Evolutionary conservation across 2,888 invertebrate species (phyloP), one percentile per base, ranked within the genome.

Genomic region (Crocallis elinguaria): DNA sequence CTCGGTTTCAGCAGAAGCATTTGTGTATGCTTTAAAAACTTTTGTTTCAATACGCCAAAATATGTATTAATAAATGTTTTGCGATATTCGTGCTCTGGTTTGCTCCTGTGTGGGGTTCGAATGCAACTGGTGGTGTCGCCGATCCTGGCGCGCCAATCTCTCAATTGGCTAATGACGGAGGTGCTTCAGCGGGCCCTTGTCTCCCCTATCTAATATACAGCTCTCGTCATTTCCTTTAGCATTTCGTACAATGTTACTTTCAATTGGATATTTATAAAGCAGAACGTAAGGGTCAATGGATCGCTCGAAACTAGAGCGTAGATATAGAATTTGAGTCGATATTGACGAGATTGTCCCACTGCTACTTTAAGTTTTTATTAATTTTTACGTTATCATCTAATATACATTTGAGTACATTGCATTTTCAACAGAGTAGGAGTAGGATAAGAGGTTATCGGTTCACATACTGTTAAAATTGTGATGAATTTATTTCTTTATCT

Each of bases 101-200:
- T 71, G 75, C 58, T 73, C 74, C 69, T 72, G 69, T 54, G 72
- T 66, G 73, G 66, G 66, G 63, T 71, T 72, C 53, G 71, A 67
- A 60, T 72, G 76, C 77, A 78, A 83, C 83, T 84, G 79, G 60
- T 71, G 63, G 67, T 69, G 66, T 65, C 70, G 65, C 62, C 66
- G 73, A 74, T 77, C 77, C 77, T 75, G 78, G 66, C 76, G 73
- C 82, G 83, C 81, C 78, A 84, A 82, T 82, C 80, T 83, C 75
- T 82, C 83, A 88, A 90, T 89, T 88, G 89, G 80, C 84, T 88
- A 86, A 88, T 88, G 82, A 68, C 77, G 60, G 77, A 82, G 77
- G 79, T 80, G 82, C 74, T 79, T 76, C 77, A 77, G 80, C 44
- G 83, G 84, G 83, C 84, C 82, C 86, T 79, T 80, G 82, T 83